Base-by-base conservation (phyloP, 2,888 invertebrate species). In the Cepaea hortensis region DNA sequence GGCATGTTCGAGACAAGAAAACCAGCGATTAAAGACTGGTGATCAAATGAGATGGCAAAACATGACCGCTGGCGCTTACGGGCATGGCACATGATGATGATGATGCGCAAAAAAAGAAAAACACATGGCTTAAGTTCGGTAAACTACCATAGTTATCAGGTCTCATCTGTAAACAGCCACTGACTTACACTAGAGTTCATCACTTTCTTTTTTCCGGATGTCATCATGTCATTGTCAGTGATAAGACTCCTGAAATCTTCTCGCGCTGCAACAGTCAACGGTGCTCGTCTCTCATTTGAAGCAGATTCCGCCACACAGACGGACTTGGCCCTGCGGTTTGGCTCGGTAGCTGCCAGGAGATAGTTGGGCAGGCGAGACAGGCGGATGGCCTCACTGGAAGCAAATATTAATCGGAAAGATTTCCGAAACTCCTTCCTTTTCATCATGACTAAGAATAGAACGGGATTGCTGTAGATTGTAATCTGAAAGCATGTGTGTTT, bases 401-500 rank as follows among this genome's bases (percentile, higher is more conserved):
- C 83, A 23, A 75, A 83, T 1, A 83, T 6, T 15, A n/a, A 61
- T 4, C 35, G 23, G 11, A 83, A 46, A 3, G 83, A 50, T 72
- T 23, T 50, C 13, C 83, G 23, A 61, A 83, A 83, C 61, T 83
- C 83, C 61, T 35, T 73, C 9, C 83, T 7, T 3, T 23, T 20
- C 73, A 83, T 3, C 11, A 83, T 11, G 15, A 61, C 83, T 2
- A 61, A 3, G 35, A 83, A 83, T 4, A 73, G 73, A 20, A 83
- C 11, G 2, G 23, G 6, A 18, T 1, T 18, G 23, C 6, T 73
- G 83, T 83, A 73, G 18, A 83, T 61, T 1, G 3, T 9, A 11
- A 83, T 13, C 75, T 83, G 72, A 35, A 23, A 83, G 61, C 55
- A 75, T 2, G 73, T 11, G 62, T 73, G 83, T 5, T 35, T 73